Conservation (phyloP, 2,113 vertebrate genomes). For the Antennarius striatus region DNA sequence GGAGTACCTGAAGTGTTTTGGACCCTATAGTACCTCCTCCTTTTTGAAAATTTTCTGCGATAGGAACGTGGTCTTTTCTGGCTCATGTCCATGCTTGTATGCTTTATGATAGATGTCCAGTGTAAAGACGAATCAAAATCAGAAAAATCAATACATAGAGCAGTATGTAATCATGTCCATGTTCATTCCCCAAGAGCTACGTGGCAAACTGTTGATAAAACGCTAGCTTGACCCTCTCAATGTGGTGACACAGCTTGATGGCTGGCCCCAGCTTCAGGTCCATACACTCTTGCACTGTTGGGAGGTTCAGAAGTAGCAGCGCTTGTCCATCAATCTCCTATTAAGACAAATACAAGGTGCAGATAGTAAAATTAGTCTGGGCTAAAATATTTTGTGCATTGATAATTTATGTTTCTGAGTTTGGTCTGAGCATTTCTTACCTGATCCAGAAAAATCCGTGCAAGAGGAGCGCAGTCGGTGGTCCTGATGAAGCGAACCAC, state of each 20-base stretch:
- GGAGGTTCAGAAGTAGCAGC: slow-evolving; percentile 93
- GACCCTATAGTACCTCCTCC: neutral
- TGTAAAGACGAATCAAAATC: slow-evolving; percentile 40
- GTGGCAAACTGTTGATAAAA: slow-evolving; percentile 99
- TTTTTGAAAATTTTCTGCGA: too few relatives aligned
- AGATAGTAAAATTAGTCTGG: slow-evolving; percentile 2
- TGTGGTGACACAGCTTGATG: slow-evolving; percentile 98
- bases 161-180: slow-evolving; percentile 33
- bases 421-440: slow-evolving; percentile 69
- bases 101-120: slow-evolving; percentile 38
- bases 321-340: slow-evolving; percentile 99
- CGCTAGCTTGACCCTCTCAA: slow-evolving; percentile 96
- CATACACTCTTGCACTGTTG: slow-evolving; percentile 98
- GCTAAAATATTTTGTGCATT: neutral
- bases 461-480: slow-evolving; percentile 94
- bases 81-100: slow-evolving; percentile 14
- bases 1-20: slow-evolving; percentile 21
- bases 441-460: slow-evolving; percentile 96
- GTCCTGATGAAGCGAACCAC: slow-evolving; percentile 96
- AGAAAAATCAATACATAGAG: slow-evolving; percentile 28
- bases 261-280: slow-evolving; percentile 97
- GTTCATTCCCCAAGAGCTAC: slow-evolving; percentile 71
- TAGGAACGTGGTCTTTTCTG: neutral
- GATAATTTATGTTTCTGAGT: slow-evolving; percentile 2
- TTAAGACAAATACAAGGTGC: slow-evolving; percentile 18